Evolutionary conservation across 2,888 invertebrate genomes (phyloP).

Genomic region (Aphelenchoides bicaudatus): DNA sequence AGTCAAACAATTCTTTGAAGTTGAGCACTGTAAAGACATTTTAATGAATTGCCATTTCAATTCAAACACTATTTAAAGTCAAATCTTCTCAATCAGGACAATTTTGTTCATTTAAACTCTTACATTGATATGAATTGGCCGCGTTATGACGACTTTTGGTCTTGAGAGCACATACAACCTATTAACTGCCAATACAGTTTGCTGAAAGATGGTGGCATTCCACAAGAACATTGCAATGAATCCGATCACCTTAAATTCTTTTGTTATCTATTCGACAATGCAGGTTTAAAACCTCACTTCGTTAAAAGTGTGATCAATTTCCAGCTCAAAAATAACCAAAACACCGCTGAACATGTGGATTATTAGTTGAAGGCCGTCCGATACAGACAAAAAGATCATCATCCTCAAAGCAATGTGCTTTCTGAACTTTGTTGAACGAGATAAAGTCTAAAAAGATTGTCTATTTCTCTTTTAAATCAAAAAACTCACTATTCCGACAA

Average conservation of each 20-base stretch:
- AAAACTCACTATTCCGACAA: conserved; percentile 3
- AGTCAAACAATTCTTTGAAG: no score
- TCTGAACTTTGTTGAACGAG: not conserved
- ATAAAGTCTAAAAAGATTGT: not conserved
- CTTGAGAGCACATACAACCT: not conserved
- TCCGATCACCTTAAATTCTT: conserved; percentile 1
- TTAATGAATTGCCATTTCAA: no score
- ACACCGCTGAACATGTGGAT: conserved; percentile 1
- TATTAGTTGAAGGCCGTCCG: conserved; percentile 5
- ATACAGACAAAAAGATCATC: conserved; percentile 4
- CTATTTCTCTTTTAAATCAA: not conserved
- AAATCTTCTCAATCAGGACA: no score
- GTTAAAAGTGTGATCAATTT: not conserved
- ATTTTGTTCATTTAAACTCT: conserved; percentile 2
- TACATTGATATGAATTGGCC: not conserved
- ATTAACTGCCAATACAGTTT: conserved; percentile 9
- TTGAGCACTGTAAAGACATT: no score
- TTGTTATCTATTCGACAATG: not conserved
- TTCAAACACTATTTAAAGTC: no score
- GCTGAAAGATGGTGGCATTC: conserved; percentile 10
- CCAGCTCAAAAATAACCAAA: not conserved
- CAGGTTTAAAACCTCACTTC: not conserved
- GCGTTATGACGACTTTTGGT: not conserved
- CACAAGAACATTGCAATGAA: conserved; percentile 3
- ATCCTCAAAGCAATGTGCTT: conserved; percentile 9